Evolutionary conservation across 2,113 vertebrate species (phyloP).

Genomic region (Pituophis catenifer): DNA sequence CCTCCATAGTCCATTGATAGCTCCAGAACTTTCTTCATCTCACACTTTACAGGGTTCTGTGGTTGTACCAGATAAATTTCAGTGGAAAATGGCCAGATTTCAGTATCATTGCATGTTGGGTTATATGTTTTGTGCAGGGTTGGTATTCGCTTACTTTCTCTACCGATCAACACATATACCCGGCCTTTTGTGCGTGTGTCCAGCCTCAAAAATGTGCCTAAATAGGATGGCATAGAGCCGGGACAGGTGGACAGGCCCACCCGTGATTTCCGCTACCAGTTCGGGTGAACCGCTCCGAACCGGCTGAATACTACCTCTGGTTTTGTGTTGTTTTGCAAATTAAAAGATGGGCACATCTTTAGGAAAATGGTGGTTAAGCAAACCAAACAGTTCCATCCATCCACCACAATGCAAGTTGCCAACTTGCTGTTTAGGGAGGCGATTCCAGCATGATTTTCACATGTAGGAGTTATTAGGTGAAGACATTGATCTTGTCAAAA

Average conservation of each 20-base stretch:
- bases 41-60: neutral
- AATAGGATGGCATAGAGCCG: no score
- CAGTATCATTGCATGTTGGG: no score
- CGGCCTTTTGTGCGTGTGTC: no score
- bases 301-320: no score
- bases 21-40: neutral
- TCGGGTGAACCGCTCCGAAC: no score
- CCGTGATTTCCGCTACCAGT: no score
- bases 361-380: neutral
- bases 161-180: no score
- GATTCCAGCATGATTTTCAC: neutral
- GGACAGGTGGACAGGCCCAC: no score
- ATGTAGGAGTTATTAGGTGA: neutral
- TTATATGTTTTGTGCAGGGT: neutral
- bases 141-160: no score
- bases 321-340: neutral
- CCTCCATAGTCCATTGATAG: neutral
- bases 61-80: neutral
- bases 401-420: neutral
- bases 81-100: neutral
- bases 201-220: no score
- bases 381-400: neutral
- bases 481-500: neutral
- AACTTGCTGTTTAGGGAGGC: neutral
- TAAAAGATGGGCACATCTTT: neutral